Percentiles rank a stretch among this genome's conserved stretches.
Evolutionary conservation across 2,113 vertebrate species (phyloP).

Genomic region (Bambusicola thoracicus): DNA sequence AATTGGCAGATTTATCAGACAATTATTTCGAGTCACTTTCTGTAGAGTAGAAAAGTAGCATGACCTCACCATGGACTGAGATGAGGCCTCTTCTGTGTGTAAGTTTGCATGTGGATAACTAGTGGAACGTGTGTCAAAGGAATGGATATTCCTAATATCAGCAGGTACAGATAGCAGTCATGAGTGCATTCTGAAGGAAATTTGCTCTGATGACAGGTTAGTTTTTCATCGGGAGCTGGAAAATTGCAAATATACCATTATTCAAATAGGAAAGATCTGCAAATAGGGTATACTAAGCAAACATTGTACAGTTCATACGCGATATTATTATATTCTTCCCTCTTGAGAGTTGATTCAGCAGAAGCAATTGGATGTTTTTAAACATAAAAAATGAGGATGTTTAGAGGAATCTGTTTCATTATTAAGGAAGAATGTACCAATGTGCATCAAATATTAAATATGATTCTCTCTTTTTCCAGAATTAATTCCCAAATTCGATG

Average conservation of each 20-base stretch:
- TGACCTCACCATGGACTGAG: background rate
- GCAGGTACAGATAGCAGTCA: background rate
- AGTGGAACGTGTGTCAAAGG: background rate
- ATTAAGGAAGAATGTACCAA: background rate
- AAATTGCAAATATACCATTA: constrained; percentile 53
- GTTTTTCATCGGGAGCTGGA: constrained; percentile 40
- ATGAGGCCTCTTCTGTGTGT: background rate
- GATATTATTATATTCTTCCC: constrained; percentile 2
- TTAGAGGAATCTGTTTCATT: constrained; percentile 14
- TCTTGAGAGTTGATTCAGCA: constrained; percentile 17
- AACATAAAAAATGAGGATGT: background rate
- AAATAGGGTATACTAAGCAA: constrained; percentile 41
- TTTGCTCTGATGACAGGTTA: constrained; percentile 34
- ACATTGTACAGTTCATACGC: background rate
- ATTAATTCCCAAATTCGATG: constrained; percentile 16
- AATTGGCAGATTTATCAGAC: background rate
- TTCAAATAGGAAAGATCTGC: constrained; percentile 47
- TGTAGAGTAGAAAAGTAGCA: background rate
- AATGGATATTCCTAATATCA: background rate
- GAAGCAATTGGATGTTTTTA: background rate
- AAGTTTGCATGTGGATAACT: background rate
- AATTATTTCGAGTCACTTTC: constrained; percentile 9
- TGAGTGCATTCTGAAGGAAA: constrained; percentile 4
- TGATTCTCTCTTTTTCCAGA: constrained; percentile 31
- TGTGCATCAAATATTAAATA: constrained; percentile 48